Percentiles rank a stretch among this genome's conserved stretches.
Conservation (phyloP, 1,140 invertebrate species). For the Drosophila ironensis region DNA sequence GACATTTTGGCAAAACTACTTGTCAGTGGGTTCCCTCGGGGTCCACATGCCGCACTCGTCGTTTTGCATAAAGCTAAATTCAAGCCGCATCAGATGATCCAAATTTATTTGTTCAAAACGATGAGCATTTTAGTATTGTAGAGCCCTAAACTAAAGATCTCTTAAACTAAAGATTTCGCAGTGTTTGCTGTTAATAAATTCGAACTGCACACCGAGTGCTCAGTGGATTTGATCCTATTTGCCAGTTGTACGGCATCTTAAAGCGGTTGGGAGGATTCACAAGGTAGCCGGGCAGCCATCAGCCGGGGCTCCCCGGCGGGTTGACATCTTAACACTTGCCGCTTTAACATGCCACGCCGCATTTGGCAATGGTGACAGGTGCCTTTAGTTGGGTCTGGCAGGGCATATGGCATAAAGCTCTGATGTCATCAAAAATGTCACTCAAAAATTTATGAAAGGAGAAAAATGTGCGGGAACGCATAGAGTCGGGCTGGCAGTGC, state of each 20-base stretch:
- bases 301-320: no score
- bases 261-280: slow-evolving; percentile 29
- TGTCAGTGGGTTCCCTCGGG: not conserved
- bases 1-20: slow-evolving; percentile 7
- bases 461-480: slow-evolving; percentile 46
- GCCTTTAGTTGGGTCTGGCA: slow-evolving; percentile 68
- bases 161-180: no score
- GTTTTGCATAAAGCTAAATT: no score
- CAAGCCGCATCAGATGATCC: no score
- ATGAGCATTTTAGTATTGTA: no score
- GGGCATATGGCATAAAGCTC: slow-evolving; percentile 70
- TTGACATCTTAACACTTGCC: slow-evolving; percentile 75
- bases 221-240: no score
- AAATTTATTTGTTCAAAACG: no score
- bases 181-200: no score
- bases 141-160: no score
- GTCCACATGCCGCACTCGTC: no score
- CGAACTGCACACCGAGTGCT: no score
- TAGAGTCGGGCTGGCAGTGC: slow-evolving; percentile 25
- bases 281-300: no score
- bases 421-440: slow-evolving; percentile 78
- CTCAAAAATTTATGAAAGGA: slow-evolving; percentile 78
- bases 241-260: not conserved
- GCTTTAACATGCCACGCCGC: slow-evolving; percentile 71
- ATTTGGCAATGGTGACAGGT: slow-evolving; percentile 77